Conservation (phyloP, 1,140 invertebrate species). For the Trachymyrmex septentrionalis region DNA sequence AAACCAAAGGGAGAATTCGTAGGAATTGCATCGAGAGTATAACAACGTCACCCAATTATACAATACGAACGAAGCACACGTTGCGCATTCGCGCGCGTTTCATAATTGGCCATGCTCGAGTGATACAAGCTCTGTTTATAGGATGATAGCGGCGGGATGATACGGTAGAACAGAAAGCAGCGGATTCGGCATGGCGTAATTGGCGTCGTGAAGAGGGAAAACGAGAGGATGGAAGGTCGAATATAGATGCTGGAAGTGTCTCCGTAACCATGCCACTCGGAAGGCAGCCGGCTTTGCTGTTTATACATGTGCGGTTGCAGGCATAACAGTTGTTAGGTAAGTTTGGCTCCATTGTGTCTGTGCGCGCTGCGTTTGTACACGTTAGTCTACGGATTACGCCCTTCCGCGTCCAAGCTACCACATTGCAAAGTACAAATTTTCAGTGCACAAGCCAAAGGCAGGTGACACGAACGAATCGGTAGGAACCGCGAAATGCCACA, state of each 20-base stretch:
- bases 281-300: conserved; percentile 71
- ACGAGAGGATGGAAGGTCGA: conserved; percentile 64
- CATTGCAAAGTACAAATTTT: conserved; percentile 27
- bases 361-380: conserved; percentile 16
- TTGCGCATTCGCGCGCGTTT: conserved; percentile 18
- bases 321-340: conserved; percentile 59
- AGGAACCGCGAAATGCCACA: not conserved
- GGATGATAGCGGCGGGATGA: conserved; percentile 35
- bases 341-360: conserved; percentile 24
- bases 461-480: conserved; percentile 35
- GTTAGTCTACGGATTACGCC: conserved; percentile 30
- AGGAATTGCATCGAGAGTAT: conserved; percentile 10
- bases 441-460: not conserved
- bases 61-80: conserved; percentile 7
- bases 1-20: conserved; percentile 2
- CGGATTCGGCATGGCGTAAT: conserved; percentile 48
- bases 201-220: conserved; percentile 65
- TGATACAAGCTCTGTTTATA: conserved; percentile 53
- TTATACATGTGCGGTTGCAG: conserved; percentile 71
- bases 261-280: conserved; percentile 65
- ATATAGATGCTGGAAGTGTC: conserved; percentile 69
- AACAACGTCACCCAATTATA: conserved; percentile 50
- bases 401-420: not conserved
- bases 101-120: conserved; percentile 58
- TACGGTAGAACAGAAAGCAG: conserved; percentile 38